These are phyloP conservation scores for Drosophila maculinotata DNA, from an alignment of 2,888 invertebrate genomes.

Conservation along the genomic window DNA sequence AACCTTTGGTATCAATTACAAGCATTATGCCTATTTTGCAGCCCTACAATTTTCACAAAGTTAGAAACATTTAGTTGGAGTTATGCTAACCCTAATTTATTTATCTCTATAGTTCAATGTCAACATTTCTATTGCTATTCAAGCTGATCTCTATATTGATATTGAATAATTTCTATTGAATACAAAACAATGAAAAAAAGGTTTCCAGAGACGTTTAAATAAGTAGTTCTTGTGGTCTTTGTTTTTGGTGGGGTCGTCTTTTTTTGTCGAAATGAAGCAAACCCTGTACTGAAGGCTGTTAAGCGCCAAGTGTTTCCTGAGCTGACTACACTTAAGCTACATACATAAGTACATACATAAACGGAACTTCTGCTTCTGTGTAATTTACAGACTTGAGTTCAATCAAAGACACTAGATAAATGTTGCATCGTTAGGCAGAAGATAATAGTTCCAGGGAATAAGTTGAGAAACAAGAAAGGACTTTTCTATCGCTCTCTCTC, in stretches of 20 bases:
- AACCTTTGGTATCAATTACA: slow-evolving; percentile 10
- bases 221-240: neutral
- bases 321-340: neutral
- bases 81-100: slow-evolving; percentile 2
- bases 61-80: slow-evolving; percentile 8
- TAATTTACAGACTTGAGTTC: neutral
- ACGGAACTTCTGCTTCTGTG: neutral
- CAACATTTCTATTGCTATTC: slow-evolving; percentile 12
- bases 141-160: slow-evolving; percentile 2
- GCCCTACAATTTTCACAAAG: slow-evolving; percentile 12
- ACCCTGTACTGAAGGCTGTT: neutral
- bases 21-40: slow-evolving; percentile 11
- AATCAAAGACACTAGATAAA: slow-evolving; percentile 4
- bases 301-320: slow-evolving; percentile 1
- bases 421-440: neutral
- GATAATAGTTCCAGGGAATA: neutral
- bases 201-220: neutral
- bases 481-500: neutral
- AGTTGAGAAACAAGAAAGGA: too few species aligned
- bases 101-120: slow-evolving; percentile 3
- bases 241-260: slow-evolving; percentile 9
- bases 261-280: neutral
- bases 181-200: slow-evolving; percentile 5
- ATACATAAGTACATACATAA: neutral
- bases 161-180: neutral